Conservation (phyloP, 2,888 invertebrate species). For the Apotomis betuletana region DNA sequence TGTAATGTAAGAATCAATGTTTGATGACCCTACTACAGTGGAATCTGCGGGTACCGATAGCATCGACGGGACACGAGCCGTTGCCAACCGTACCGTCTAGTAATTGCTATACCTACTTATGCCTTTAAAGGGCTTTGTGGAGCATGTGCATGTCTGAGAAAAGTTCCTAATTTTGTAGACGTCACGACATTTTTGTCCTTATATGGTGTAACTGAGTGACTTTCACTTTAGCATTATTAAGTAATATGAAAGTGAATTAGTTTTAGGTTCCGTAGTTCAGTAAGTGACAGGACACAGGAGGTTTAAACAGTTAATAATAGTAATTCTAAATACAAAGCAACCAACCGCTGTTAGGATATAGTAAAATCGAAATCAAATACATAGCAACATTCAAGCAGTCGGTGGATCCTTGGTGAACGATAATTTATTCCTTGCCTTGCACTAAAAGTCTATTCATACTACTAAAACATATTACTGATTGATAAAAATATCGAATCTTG, state of each 20-base stretch:
- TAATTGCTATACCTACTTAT: slow-evolving; percentile 40
- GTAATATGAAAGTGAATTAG: not conserved
- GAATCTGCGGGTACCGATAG: slow-evolving; percentile 69
- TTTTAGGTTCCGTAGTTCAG: not conserved
- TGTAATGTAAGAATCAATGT: slow-evolving; percentile 50
- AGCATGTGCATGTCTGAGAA: slow-evolving; percentile 28
- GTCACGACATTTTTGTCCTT: slow-evolving; percentile 19
- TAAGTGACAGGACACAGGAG: not conserved
- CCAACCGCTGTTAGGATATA: no score
- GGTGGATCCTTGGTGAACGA: no score
- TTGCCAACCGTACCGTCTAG: slow-evolving; percentile 38
- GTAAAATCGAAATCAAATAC: no score
- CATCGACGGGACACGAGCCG: slow-evolving; percentile 63
- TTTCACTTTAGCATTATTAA: slow-evolving; percentile 9
- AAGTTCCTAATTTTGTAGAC: slow-evolving; percentile 20
- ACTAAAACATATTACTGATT: no score
- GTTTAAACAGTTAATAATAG: not conserved
- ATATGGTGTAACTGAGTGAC: slow-evolving; percentile 1
- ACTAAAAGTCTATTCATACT: no score
- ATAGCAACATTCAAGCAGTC: no score
- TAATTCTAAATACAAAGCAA: no score
- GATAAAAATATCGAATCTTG: no score
- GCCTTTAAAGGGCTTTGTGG: slow-evolving; percentile 36
- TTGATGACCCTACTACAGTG: slow-evolving; percentile 49
- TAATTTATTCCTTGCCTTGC: no score